Conservation (phyloP, 1,140 invertebrate species). For the Gonioctena quinquepunctata region DNA sequence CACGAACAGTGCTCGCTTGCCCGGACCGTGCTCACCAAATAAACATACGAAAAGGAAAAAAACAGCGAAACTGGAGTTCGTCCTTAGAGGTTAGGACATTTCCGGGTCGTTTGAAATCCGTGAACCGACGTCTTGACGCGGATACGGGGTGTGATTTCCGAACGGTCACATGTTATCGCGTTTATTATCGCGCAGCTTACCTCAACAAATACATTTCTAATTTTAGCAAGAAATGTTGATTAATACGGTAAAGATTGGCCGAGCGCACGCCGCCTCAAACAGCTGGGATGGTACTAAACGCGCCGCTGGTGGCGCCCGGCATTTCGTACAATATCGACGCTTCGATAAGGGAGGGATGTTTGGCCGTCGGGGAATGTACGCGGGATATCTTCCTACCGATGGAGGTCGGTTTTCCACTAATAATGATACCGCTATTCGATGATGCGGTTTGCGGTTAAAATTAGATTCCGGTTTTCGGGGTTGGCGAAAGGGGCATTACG, state of each 20-base stretch:
- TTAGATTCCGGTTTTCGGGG: too few relatives aligned
- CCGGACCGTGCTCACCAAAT: neutral
- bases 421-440: neutral
- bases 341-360: slow-evolving; percentile 18
- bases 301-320: slow-evolving; percentile 28
- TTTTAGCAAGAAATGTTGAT: slow-evolving; percentile 11
- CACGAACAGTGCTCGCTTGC: too few relatives aligned
- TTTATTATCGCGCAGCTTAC: neutral
- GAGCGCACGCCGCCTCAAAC: slow-evolving; percentile 25
- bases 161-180: neutral
- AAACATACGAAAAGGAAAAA: neutral
- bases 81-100: slow-evolving; percentile 4
- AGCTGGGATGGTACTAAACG: slow-evolving; percentile 31
- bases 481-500: too few relatives aligned
- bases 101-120: neutral
- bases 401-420: slow-evolving; percentile 16
- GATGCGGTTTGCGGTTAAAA: neutral
- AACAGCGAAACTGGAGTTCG: neutral
- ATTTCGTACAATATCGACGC: slow-evolving; percentile 6
- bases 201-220: neutral
- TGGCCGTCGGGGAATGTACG: slow-evolving; percentile 3
- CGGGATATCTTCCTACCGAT: slow-evolving; percentile 9
- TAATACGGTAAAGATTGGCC: slow-evolving; percentile 12
- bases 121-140: neutral
- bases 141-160: neutral